phyloP scores from a whole-genome alignment of 1,140 invertebrate species.

The Drosophila sulfurigaster region DNA sequence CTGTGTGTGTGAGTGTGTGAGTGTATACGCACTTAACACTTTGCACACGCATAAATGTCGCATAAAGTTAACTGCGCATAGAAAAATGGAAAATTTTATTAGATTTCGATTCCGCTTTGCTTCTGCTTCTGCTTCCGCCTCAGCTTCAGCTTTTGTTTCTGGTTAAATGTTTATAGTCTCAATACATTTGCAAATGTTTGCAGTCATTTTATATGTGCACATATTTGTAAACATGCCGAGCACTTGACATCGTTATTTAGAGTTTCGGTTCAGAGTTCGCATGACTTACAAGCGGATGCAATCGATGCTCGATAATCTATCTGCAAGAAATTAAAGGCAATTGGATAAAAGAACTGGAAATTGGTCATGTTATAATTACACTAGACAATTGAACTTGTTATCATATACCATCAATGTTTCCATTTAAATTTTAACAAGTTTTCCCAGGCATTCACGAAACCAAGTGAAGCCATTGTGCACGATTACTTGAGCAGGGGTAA shows the following conservation, averaged over 20 bases:
- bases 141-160: slow-evolving; percentile 24
- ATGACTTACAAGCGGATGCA: slow-evolving; percentile 4
- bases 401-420: not conserved
- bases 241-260: not conserved
- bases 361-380: not conserved
- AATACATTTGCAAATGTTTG: slow-evolving; percentile 76
- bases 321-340: not conserved
- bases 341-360: not conserved
- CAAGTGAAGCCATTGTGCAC: not conserved
- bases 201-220: slow-evolving; percentile 63
- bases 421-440: not conserved
- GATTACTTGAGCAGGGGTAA: slow-evolving; percentile 1
- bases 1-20: slow-evolving; percentile 19
- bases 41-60: slow-evolving; percentile 74
- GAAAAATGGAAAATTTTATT: slow-evolving; percentile 82
- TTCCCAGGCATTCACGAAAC: not conserved
- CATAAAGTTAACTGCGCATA: slow-evolving; percentile 81
- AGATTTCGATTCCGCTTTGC: slow-evolving; percentile 69
- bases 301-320: not conserved
- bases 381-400: not conserved
- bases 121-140: slow-evolving; percentile 10
- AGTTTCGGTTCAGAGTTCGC: not conserved
- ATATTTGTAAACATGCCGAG: slow-evolving; percentile 19
- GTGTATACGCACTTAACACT: slow-evolving; percentile 61
- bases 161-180: slow-evolving; percentile 72